Evolutionary conservation across 2,888 invertebrate genomes (phyloP), one percentile per base, ranked within the genome.

Genomic region (Acleris literana): DNA sequence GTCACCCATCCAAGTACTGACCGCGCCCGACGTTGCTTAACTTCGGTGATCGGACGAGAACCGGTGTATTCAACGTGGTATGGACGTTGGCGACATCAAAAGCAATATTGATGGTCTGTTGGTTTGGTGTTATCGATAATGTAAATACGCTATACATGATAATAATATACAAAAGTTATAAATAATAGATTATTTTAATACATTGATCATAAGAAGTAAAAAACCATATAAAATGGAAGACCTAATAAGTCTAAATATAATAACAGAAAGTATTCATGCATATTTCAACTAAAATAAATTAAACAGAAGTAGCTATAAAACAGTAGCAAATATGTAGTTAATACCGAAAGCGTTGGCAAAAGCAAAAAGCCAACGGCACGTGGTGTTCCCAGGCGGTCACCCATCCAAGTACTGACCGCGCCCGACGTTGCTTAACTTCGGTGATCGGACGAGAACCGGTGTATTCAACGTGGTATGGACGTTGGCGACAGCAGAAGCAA

Each of bases 1-100:
- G 81, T 82, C 80, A 80, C 79, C 77, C 77, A 73, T 73, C 71
- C 71, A 72, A 71, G 72, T 72, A 73, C 71, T 75, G 72, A 67
- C 63, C 54, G 73, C 83, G 81, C 83, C 82, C 82, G 80, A 82
- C 76, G 80, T 80, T 81, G 82, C 82, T 82, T 82, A 79, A 82
- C 81, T 84, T 82, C 82, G 82, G 82, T 82, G 82, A 83, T 83
- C 83, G 82, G 82, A 82, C 83, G 82, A 84, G 80, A 83, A 82
- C 82, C 81, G 81, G 82, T 84, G 79, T 79, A 63, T 82, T 83
- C 82, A 84, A 83, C 81, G 76, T 81, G 80, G 83, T 85, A 86
- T 87, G 85, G 83, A 84, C 85, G 85, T 86, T 86, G 84, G 81
- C 83, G 72, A 78, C 29, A 29, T 7, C 29, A 7, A 7, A 29